phyloP scores from a whole-genome alignment of 2,797 vertebrate species.

The Esox masquinongy region DNA sequence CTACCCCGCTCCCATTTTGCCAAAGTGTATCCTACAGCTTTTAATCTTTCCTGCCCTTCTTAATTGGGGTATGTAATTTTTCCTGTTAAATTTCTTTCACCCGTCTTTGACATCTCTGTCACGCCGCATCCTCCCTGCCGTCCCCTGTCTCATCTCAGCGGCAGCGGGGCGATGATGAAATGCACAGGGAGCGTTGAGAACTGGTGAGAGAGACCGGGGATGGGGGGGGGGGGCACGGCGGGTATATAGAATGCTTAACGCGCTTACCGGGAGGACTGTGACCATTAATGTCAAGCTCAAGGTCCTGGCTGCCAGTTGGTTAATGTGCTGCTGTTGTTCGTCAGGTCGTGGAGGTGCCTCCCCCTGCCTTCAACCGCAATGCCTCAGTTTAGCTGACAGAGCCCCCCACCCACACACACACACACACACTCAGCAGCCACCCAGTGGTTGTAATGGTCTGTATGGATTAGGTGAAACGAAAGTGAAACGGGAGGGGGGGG shows the following conservation, averaged over 20 bases:
- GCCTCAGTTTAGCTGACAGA: constrained; percentile 46
- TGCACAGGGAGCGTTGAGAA: constrained; percentile 20
- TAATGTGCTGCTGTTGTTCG: constrained; percentile 59
- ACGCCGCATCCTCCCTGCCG: constrained; percentile 18
- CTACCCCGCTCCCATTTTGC: neutral
- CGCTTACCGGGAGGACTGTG: constrained; percentile 35
- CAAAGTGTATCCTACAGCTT: constrained; percentile 39
- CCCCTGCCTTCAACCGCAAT: constrained; percentile 20
- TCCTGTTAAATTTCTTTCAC: constrained; percentile 64
- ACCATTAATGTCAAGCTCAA: constrained; percentile 42
- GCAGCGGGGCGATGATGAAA: constrained; percentile 66
- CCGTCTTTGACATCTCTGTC: constrained; percentile 64
- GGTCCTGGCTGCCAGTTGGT: constrained; percentile 39
- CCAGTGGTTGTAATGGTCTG: constrained; percentile 26
- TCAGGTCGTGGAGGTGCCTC: constrained; percentile 47
- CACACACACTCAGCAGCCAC: too few species aligned
- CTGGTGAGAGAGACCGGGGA: neutral
- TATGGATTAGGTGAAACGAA: constrained; percentile 22
- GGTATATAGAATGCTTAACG: constrained; percentile 29
- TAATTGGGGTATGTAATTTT: constrained; percentile 78
- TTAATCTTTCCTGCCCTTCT: constrained; percentile 67
- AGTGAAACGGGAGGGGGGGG: too few species aligned
- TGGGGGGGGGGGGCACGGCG: constrained; percentile 13
- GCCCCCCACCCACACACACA: neutral
- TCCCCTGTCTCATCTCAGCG: constrained; percentile 61